phyloP scores from a whole-genome alignment of 2,888 invertebrate species.

The Neocrepidodera transversa region DNA sequence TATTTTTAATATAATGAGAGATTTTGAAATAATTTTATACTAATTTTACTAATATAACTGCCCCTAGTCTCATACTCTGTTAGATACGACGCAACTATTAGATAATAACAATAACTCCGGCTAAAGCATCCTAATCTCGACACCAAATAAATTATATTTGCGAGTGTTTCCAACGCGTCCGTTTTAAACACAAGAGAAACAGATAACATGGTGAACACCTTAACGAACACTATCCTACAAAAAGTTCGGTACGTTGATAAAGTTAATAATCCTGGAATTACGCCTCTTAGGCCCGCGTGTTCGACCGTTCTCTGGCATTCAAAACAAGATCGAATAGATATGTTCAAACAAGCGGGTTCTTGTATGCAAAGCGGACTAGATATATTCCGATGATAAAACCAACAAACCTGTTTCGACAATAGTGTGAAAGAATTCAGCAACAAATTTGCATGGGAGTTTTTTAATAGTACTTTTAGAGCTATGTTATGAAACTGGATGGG shows the following conservation, averaged over 20 bases:
- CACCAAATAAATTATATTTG: neutral
- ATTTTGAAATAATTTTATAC: too few relatives aligned
- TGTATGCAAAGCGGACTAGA: slow-evolving; percentile 31
- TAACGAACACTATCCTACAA: slow-evolving; percentile 23
- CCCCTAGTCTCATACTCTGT: too few relatives aligned
- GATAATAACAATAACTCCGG: too few relatives aligned
- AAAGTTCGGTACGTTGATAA: slow-evolving; percentile 29
- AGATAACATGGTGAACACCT: slow-evolving; percentile 20
- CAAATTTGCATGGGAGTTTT: neutral
- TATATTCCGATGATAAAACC: slow-evolving; percentile 30
- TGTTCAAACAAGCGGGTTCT: slow-evolving; percentile 6
- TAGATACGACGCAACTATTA: too few relatives aligned
- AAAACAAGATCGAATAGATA: slow-evolving; percentile 30
- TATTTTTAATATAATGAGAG: too few relatives aligned
- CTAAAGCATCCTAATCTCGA: too few relatives aligned
- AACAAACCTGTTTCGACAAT: slow-evolving; percentile 9
- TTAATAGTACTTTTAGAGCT: too few relatives aligned
- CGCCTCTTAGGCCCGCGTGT: slow-evolving; percentile 17
- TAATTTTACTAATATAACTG: too few relatives aligned
- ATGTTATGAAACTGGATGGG: too few relatives aligned
- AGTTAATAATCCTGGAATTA: slow-evolving; percentile 29
- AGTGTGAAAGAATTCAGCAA: slow-evolving; percentile 1
- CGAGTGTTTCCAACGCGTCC: neutral
- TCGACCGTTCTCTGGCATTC: slow-evolving; percentile 11
- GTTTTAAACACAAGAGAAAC: neutral